phyloP scores from a whole-genome alignment of 1,140 invertebrate genomes.

The Hetaerina americana region DNA sequence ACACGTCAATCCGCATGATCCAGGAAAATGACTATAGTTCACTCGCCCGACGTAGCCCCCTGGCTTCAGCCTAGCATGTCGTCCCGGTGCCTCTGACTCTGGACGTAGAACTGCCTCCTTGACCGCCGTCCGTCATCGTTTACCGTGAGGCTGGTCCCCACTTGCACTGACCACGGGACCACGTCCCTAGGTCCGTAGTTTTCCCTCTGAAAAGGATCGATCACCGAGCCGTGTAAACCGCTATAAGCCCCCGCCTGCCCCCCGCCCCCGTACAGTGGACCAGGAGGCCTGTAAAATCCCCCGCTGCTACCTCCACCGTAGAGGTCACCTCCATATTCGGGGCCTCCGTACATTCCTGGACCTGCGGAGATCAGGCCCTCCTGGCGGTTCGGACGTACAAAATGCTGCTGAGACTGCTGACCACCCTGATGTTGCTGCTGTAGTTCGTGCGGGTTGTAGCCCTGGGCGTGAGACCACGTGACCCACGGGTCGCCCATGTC shows the following conservation, averaged over 20 bases:
- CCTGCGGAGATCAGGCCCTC: no score
- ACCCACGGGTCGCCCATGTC: neutral
- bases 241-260: neutral
- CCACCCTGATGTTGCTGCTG: neutral
- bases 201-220: neutral
- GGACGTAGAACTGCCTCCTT: slow-evolving; percentile 18
- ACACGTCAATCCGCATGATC: no score
- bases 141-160: slow-evolving; percentile 31
- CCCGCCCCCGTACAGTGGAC: neutral
- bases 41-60: no score
- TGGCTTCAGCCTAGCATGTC: no score
- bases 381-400: neutral
- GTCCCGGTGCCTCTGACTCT: slow-evolving; percentile 6
- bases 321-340: neutral
- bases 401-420: neutral
- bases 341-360: no score
- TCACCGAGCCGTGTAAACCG: neutral
- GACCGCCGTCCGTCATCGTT: slow-evolving; percentile 27
- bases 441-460: neutral
- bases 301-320: no score
- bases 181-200: neutral
- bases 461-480: neutral
- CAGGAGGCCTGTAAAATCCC: neutral
- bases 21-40: no score
- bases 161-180: slow-evolving; percentile 30